Evolutionary conservation across 1,140 invertebrate genomes (phyloP), one percentile per base, ranked within the genome.

Genomic region (Lordiphosa stackelbergi): DNA sequence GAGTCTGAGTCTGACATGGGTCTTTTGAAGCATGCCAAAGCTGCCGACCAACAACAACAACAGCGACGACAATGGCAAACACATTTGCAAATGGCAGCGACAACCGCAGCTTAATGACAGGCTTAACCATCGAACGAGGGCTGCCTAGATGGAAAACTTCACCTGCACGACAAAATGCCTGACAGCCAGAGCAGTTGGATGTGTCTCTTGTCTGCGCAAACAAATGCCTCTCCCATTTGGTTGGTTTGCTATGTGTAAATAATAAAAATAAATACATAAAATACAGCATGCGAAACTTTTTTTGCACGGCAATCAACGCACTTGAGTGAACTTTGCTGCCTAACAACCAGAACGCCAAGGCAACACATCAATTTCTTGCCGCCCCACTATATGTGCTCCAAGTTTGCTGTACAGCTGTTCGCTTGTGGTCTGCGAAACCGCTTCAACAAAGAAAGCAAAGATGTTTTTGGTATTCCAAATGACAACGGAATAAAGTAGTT

Each of bases 231-330:
- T 31, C 37, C 19, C 53, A 8, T 12, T 36, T 24, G 51, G 19
- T 59, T 58, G 41, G 54, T 59, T 61, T 38, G 54, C 41, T 47
- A n/a, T 62, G 60, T 73, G 65, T 73, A 78, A 78, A 78, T 69
- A 78, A 78, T 73, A 73, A 73, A 69, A 63, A 66, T 63, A 77
- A 73, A 78, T 70, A 84, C 73, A 81, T 69, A 57, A 69, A 77
- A 72, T 68, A 75, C 66, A 81, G 43, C 69, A 53, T 52, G 66
- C 58, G 41, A 65, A 78, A 81, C 74, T 79, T 70, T 28, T 68
- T 73, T 83, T 83, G 69, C 73, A 77, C 65, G 73, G 73, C 77
- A 83, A 83, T 83, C 77, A 83, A 77, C 77, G 77, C 78, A 83
- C 78, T 83, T 83, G 78, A 77, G 58, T 59, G 73, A 83, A 83